Conservation (phyloP, 2,113 vertebrate species). For the Ellobius talpinus region DNA sequence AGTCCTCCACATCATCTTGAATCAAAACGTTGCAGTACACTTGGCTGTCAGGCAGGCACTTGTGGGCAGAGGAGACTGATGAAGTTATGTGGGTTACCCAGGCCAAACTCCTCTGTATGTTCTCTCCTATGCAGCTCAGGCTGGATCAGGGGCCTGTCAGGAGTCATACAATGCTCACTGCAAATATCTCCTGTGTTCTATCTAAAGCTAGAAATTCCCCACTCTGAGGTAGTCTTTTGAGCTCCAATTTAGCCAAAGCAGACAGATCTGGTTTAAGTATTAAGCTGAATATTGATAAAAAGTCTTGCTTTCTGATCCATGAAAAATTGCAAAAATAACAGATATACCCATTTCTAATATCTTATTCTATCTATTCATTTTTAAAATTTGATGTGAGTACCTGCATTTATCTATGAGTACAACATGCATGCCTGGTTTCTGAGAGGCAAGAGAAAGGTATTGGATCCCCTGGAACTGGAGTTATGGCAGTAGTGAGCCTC, state of each 20-base stretch:
- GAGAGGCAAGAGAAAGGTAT: background rate
- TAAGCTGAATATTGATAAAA: background rate
- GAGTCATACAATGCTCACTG: background rate
- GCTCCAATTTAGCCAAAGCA: background rate
- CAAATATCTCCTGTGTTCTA: background rate
- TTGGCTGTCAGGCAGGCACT: background rate
- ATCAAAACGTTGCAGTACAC: background rate
- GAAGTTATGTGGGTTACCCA: background rate
- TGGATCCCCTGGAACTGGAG: background rate
- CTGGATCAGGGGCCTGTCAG: background rate
- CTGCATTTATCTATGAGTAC: background rate
- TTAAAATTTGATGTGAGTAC: background rate
- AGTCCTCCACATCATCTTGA: background rate
- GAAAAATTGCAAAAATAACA: background rate
- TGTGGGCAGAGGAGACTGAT: accelerated
- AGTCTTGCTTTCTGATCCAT: background rate
- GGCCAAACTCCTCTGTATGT: too few relatives aligned
- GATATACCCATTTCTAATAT: background rate
- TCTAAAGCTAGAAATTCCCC: background rate
- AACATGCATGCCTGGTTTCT: background rate
- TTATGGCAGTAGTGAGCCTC: background rate
- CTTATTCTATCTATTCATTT: background rate
- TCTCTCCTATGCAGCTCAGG: background rate
- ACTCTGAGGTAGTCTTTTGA: background rate
- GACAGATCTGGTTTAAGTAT: background rate